These are phyloP conservation scores for Mechanitis messenoides DNA, from an alignment of 2,888 invertebrate genomes.

Conservation along the genomic window DNA sequence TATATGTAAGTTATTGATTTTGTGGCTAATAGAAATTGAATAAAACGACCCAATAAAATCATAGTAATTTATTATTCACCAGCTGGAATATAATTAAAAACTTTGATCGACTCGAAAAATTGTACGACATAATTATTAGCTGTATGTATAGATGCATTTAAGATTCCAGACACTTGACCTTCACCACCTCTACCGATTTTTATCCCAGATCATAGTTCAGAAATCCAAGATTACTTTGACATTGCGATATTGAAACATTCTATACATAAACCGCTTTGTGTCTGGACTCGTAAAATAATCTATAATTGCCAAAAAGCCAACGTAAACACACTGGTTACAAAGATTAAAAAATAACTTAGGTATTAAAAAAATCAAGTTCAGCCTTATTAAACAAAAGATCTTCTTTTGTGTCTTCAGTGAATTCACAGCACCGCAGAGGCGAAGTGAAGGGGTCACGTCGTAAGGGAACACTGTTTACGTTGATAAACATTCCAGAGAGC, in stretches of 20 bases:
- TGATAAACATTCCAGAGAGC: slow-evolving; percentile 65
- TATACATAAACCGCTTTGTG: slow-evolving; percentile 18
- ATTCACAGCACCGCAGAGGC: slow-evolving; percentile 53
- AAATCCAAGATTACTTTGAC: too few relatives aligned
- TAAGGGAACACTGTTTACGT: slow-evolving; percentile 35
- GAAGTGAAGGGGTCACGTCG: slow-evolving; percentile 64
- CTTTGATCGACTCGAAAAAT: slow-evolving; percentile 71
- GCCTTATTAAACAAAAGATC: slow-evolving; percentile 75
- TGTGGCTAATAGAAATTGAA: slow-evolving; percentile 27
- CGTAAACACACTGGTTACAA: slow-evolving; percentile 65
- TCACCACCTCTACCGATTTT: neutral
- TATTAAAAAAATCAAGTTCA: slow-evolving; percentile 69
- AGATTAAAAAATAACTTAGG: slow-evolving; percentile 71
- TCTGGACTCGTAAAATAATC: slow-evolving; percentile 4
- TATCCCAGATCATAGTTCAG: too few relatives aligned
- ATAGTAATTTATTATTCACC: slow-evolving; percentile 69
- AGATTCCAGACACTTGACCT: neutral
- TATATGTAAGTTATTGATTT: too few relatives aligned
- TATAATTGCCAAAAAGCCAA: slow-evolving; percentile 57
- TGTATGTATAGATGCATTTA: slow-evolving; percentile 29
- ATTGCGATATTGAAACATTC: too few relatives aligned
- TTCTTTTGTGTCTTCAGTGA: slow-evolving; percentile 63
- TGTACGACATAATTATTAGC: slow-evolving; percentile 59
- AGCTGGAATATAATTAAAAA: slow-evolving; percentile 69
- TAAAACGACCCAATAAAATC: slow-evolving; percentile 57